Evolutionary conservation across 2,113 vertebrate genomes (phyloP), one percentile per base, ranked within the genome.

Genomic region (Crotalus horridus): DNA sequence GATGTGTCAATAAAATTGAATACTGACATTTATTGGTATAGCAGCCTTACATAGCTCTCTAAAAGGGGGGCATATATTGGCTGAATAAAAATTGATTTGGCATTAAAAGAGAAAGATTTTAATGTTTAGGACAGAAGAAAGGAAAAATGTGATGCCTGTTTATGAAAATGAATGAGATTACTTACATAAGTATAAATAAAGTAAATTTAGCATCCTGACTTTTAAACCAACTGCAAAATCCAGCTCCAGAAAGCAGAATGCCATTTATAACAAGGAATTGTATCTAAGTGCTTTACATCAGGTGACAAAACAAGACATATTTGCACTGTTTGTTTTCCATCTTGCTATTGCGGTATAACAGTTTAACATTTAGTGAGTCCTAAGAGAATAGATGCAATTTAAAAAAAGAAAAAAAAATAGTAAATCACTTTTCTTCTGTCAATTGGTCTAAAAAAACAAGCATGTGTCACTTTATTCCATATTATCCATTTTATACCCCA

Each of bases 361-460:
- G 94, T 93, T 96, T 93, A 94, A 88, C n/a, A 87, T 56, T 95
- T 94, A 89, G 8, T 15, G 92, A 96, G 86, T 43, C 91, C 89
- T 92, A 92, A 87, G 92, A 94, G 90, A 95, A 21, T 85, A 91
- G 53, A 93, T 54, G 29, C 91, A 95, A 88, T 96, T 90, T 59
- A 92, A 90, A 90, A 95, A 85, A 59, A 48, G 54, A 48, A 23
- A 20, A 23, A 20, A 21, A 43, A 8, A 39, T 81, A 21, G 39
- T 85, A 91, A 96, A 94, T 94, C 95, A 95, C 96, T 92, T 61
- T 90, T 94, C 46, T 20, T 94, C 61, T 92, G 95, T 94, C 91
- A 89, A 93, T 90, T 94, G 89, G 93, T 88, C 91, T 97, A 90
- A 94, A 96, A 93, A 96, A 94, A 96, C 94, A 95, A 91, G 93